Conservation (phyloP, 2,797 vertebrate genomes). For the Hydrocynus forskahlii region DNA sequence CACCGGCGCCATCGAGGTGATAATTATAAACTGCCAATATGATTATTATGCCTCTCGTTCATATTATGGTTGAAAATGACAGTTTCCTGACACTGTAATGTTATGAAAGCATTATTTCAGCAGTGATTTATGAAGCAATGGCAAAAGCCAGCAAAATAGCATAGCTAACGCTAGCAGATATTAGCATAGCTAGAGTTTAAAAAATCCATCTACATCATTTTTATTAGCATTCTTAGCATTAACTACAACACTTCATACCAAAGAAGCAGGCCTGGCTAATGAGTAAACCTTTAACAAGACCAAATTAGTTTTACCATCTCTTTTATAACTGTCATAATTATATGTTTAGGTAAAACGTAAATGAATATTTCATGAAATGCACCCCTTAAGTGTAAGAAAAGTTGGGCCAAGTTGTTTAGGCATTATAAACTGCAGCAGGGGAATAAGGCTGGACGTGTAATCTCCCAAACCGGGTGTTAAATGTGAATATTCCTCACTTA, state of each 20-base stretch:
- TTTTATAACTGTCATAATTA: too few species aligned
- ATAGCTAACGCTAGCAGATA: neutral
- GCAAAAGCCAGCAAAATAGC: neutral
- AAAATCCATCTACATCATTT: too few species aligned
- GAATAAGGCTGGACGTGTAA: neutral
- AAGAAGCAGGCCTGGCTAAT: too few species aligned
- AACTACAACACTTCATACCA: too few species aligned
- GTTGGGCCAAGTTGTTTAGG: neutral
- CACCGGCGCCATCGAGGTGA: neutral
- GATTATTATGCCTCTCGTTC: neutral
- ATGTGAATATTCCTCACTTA: neutral
- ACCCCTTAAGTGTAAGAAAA: conserved; percentile 10
- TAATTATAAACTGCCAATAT: neutral
- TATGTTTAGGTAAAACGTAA: too few species aligned
- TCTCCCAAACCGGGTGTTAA: conserved; percentile 13
- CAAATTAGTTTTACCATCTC: too few species aligned
- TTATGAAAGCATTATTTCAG: neutral
- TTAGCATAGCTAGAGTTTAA: neutral
- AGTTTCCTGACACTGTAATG: neutral
- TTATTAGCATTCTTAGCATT: too few species aligned
- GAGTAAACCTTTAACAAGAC: too few species aligned
- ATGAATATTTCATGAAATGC: neutral
- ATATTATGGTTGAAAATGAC: neutral
- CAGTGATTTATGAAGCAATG: neutral
- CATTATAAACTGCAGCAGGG: neutral